phyloP scores from a whole-genome alignment of 2,888 invertebrate genomes.

The Pachydiplax longipennis region DNA sequence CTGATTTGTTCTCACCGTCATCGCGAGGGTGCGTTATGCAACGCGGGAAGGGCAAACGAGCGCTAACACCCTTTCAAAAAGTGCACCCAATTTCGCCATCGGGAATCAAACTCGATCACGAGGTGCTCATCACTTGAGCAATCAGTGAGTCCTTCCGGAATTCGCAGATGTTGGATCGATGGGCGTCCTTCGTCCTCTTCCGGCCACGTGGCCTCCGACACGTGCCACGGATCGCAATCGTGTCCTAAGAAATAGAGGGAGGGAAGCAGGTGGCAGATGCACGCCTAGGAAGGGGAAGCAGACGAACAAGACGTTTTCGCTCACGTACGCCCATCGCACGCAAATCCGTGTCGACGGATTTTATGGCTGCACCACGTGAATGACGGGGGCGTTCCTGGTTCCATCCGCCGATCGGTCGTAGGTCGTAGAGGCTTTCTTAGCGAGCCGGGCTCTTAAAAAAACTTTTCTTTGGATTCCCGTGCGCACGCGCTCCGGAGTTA shows the following conservation, averaged over 20 bases:
- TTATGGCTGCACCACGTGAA: too few relatives aligned
- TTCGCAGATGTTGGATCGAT: background rate
- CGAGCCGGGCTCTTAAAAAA: too few relatives aligned
- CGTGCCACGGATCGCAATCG: conserved; percentile 35
- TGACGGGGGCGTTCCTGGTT: too few relatives aligned
- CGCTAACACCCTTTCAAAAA: too few relatives aligned
- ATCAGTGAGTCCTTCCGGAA: background rate
- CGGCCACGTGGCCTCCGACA: conserved; percentile 34
- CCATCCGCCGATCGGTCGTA: too few relatives aligned
- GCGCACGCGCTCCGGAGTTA: too few relatives aligned
- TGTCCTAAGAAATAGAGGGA: background rate
- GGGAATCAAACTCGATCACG: too few relatives aligned
- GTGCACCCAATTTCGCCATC: too few relatives aligned
- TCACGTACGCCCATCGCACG: too few relatives aligned
- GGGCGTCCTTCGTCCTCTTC: background rate
- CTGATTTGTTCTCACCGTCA: background rate
- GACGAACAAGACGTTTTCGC: background rate
- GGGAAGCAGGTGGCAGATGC: background rate
- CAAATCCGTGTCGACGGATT: too few relatives aligned
- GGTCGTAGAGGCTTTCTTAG: too few relatives aligned
- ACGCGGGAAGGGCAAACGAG: background rate
- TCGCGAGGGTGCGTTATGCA: background rate
- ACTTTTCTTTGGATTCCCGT: too few relatives aligned
- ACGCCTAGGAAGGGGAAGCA: background rate
- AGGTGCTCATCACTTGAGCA: background rate